Evolutionary conservation across 2,797 vertebrate species (phyloP).

Genomic region (Phrynocephalus guinanensis): DNA sequence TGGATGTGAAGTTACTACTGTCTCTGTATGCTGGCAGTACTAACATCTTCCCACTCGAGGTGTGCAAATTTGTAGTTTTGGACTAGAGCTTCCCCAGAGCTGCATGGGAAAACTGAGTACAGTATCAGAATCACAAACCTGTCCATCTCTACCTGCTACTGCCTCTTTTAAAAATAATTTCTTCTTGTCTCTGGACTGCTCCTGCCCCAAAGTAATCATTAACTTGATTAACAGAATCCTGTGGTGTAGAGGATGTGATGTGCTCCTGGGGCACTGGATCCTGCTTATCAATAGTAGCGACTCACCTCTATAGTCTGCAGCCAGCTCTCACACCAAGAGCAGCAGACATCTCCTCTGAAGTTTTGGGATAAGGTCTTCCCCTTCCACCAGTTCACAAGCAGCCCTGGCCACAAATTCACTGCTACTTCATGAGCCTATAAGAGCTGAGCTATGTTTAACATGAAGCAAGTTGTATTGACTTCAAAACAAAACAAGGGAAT

Average conservation of each 20-base stretch:
- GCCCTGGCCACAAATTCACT: no score
- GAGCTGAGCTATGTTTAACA: not conserved
- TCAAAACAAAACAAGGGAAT: not conserved
- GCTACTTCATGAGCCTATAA: not conserved
- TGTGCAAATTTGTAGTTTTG: no score
- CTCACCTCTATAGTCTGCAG: not conserved
- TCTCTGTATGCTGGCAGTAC: no score
- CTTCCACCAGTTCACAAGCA: no score
- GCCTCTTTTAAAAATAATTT: no score
- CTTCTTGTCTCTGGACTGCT: not conserved
- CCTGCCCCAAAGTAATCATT: not conserved
- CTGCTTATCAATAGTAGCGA: fast-evolving
- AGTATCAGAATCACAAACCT: no score
- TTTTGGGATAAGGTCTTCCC: no score
- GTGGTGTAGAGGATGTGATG: fast-evolving
- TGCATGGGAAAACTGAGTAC: no score
- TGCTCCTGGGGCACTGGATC: fast-evolving
- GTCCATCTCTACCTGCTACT: no score
- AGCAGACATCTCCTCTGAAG: no score
- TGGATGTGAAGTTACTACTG: not conserved
- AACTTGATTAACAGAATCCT: not conserved
- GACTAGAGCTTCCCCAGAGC: no score
- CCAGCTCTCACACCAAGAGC: no score
- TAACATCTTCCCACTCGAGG: not conserved
- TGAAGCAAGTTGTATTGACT: not conserved